Base-by-base conservation (phyloP, 2,888 invertebrate genomes). In the Hyalella azteca region DNA sequence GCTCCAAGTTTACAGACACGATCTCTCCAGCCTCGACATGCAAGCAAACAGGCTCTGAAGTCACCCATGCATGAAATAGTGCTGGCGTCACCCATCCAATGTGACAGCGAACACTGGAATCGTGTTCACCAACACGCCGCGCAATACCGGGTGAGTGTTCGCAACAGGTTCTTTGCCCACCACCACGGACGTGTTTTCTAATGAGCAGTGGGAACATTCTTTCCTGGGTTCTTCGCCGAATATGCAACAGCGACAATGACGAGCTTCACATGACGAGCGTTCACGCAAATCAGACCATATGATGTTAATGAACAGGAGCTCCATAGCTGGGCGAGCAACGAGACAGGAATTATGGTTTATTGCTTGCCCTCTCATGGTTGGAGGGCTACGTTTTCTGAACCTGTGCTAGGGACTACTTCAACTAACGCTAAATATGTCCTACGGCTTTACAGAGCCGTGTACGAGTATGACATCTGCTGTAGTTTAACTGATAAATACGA, bases 31-130 rank as follows among this genome's bases (percentile, higher is more conserved):
- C n/a, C n/a, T n/a, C 54, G 54, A 9, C 22, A 26, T 9, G 54
- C 26, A 54, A 26, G 29, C 54, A 5, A 9, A 13, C 26, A 5
- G 13, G 29, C 54, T 22, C 11, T 11, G 54, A 66, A 36, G 32
- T 32, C 66, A 66, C n/a, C n/a, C 36, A 19, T 39, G 66, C 66
- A 66, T 66, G 66, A 66, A 66, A 66, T 66, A 66, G 66, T 26
- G 22, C 54, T 54, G 54, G 26, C 54, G n/a, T 45, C 19, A 5
- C 19, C 36, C 66, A n/a, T 66, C 19, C 15, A 66, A 5, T 32
- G 66, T n/a, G 36, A 66, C 66, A 66, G 66, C 36, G 36, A 66
- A 66, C 66, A 36, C 32, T 39, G 66, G 39, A 32, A 66, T 36
- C 66, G 36, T 39, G 66, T 66, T 66, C 54, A 54, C 26, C n/a